phyloP scores from a whole-genome alignment of 2,888 invertebrate species.

The Lasius platythorax region DNA sequence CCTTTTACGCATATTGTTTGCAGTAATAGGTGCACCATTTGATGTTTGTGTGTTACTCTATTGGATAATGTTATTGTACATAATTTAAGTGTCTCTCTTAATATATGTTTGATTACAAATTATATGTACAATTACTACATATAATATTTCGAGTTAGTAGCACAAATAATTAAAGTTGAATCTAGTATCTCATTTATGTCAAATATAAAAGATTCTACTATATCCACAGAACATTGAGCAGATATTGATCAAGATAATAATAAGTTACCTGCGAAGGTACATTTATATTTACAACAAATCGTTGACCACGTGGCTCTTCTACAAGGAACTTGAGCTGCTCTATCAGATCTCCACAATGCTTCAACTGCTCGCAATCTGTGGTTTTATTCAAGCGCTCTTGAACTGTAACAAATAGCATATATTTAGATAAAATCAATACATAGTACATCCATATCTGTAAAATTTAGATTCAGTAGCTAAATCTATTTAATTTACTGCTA shows the following conservation, averaged over 20 bases:
- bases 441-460: background rate
- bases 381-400: slow-evolving; percentile 81
- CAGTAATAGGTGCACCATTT: slow-evolving; percentile 79
- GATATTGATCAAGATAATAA: slow-evolving; percentile 20
- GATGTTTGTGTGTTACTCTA: slow-evolving; percentile 75
- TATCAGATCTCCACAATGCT: slow-evolving; percentile 80
- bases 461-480: background rate
- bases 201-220: background rate
- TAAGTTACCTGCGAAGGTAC: slow-evolving; percentile 80
- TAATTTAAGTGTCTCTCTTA: slow-evolving; percentile 17
- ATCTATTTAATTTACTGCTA: slow-evolving; percentile 6
- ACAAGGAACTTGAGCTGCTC: slow-evolving; percentile 83
- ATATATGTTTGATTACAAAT: background rate
- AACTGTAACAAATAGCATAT: slow-evolving; percentile 71
- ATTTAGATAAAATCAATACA: background rate
- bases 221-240: background rate
- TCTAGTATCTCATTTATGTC: background rate
- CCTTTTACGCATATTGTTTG: slow-evolving; percentile 80
- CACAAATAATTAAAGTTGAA: background rate
- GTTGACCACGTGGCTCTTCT: slow-evolving; percentile 82
- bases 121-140: background rate
- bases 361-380: slow-evolving; percentile 79
- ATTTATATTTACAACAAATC: slow-evolving; percentile 84
- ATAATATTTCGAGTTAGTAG: background rate
- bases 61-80: background rate